Conservation (phyloP, 2,888 invertebrate genomes). For the Julus scanicus region DNA sequence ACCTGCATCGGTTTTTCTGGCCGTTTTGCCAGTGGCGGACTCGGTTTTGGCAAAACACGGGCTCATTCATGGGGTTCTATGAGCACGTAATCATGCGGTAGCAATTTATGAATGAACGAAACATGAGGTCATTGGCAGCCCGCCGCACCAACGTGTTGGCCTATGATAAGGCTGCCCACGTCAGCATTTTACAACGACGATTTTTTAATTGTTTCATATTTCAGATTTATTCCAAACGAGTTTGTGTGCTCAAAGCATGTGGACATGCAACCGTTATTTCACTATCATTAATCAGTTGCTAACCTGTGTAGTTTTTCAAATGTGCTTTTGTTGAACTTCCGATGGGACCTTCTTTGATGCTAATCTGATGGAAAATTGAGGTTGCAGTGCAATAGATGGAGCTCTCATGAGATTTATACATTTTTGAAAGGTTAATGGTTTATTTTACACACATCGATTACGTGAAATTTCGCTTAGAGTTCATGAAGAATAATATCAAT, state of each 20-base stretch:
- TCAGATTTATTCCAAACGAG: constrained; percentile 11
- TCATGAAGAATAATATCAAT: no score
- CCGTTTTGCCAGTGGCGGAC: constrained; percentile 3
- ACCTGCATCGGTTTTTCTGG: neutral
- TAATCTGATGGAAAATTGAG: neutral
- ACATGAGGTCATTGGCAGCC: neutral
- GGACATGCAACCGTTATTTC: constrained; percentile 4
- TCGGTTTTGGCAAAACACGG: neutral
- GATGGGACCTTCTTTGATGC: neutral
- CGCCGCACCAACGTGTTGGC: constrained; percentile 14
- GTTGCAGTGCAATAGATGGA: neutral
- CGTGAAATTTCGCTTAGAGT: no score
- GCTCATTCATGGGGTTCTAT: neutral
- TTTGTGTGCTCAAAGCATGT: constrained; percentile 24
- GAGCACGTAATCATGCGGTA: neutral
- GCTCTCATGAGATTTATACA: no score
- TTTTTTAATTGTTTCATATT: constrained; percentile 35
- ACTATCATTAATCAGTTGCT: constrained; percentile 13
- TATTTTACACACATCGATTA: no score
- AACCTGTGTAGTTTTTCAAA: constrained; percentile 3
- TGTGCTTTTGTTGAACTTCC: neutral
- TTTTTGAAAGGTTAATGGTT: no score
- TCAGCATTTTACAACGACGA: neutral
- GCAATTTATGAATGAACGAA: neutral
- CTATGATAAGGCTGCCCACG: neutral